phyloP scores from a whole-genome alignment of 2,888 invertebrate species.

The Sinhomidia bicolor region DNA sequence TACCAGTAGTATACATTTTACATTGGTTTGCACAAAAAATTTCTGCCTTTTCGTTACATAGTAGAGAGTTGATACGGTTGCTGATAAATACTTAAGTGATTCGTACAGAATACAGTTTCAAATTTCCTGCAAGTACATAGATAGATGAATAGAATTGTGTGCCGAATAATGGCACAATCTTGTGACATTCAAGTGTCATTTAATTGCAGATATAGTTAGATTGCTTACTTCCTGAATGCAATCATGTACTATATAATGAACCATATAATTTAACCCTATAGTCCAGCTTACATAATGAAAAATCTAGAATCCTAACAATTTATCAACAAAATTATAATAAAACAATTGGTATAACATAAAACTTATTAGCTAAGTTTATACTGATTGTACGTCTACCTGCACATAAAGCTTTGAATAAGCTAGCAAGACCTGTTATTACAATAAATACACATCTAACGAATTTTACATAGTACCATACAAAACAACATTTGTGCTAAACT shows the following conservation, averaged over 20 bases:
- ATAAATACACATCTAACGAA: background rate
- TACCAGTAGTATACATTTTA: constrained; percentile 12
- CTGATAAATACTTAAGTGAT: background rate
- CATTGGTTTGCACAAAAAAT: background rate
- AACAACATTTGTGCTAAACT: background rate
- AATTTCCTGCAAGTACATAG: background rate
- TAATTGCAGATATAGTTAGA: background rate
- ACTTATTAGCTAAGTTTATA: no score
- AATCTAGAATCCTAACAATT: background rate
- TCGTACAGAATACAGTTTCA: background rate
- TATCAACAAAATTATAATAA: background rate
- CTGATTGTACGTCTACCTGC: no score
- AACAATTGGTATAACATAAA: no score
- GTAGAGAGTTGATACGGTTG: background rate
- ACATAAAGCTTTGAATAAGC: no score
- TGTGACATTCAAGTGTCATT: constrained; percentile 1
- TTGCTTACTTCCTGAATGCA: constrained; percentile 30
- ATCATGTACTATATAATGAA: background rate
- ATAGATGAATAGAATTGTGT: no score
- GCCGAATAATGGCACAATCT: no score
- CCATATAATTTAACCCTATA: background rate
- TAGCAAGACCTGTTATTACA: background rate
- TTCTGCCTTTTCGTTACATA: background rate
- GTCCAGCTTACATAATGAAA: background rate
- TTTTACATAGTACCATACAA: background rate